Base-by-base conservation (phyloP, 2,888 invertebrate genomes). In the Ophion slaviceki region DNA sequence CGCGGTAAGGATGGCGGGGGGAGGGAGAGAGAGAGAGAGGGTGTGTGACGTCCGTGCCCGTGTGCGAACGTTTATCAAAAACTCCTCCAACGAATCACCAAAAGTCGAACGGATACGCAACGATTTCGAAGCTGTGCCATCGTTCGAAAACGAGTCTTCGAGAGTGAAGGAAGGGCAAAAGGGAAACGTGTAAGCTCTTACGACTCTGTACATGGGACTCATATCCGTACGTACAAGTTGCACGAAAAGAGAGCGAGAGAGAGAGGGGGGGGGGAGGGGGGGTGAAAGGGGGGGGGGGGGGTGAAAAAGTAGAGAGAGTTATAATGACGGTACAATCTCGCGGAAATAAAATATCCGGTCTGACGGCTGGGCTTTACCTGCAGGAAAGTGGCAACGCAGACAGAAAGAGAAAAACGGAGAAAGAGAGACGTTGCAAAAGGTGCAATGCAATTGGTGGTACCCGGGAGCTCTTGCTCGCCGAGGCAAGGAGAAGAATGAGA, bases 281-380 rank as follows among this genome's bases (percentile, higher is more conserved):
- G 1, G 7, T 6, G 61, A 20, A 2, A 40, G 40, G 8, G 40
- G 0, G 40, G 5, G 40, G 5, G 24, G 61, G 20, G 61, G 1
- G 7, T 6, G 61, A 20, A 2, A 59, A 7, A 59, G 7, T 32
- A 59, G 32, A 66, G 40, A 72, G 80, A 67, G 59, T 72, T 61
- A 77, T 84, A 84, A 84, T 80, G 76, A 77, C 76, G 8, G 82
- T 32, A 72, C 64, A 45, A 71, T 77, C 84, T 59, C 67, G 72
- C 76, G 66, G 80, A 77, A 84, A 84, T 72, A 84, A 84, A 72
- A 84, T 84, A 84, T 84, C 84, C 84, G 84, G 84, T 84, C 76
- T 66, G 84, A 66, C 71, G 80, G 61, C 71, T 83, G 74, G 64
- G 28, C 20, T 62, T 59, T 79, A 53, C 64, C 62, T 79, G 76